Evolutionary conservation across 1,140 invertebrate genomes (phyloP), one percentile per base, ranked within the genome.

Genomic region (Asobara japonica): DNA sequence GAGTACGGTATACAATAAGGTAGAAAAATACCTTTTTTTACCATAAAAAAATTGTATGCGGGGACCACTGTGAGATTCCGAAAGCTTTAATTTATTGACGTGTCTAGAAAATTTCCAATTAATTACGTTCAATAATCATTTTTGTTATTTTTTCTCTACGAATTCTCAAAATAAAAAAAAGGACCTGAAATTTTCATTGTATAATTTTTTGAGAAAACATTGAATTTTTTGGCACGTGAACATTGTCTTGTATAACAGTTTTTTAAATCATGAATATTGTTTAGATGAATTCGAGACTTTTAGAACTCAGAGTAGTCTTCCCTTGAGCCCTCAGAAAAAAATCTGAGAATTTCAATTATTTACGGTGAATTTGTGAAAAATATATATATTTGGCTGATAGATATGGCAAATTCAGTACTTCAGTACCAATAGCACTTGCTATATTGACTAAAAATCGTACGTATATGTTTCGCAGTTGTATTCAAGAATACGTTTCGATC

Each of bases 401-500:
- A 71, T 71, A 71, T 71, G 69, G 69, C 69, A 71, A 71, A 71
- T 51, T 51, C 20, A 60, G 61, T 41, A 64, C 30, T 65, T 27
- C 41, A 56, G 25, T 33, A 71, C 41, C 60, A 30, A 27, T 51
- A 51, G 41, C 30, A 41, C 62, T 51, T 22, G 61, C 61, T 65
- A 51, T 65, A 51, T 45, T 65, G 30, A 71, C 27, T 65, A 65
- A 64, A 27, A 45, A 29, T 56, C 25, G 16, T 69, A 69, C 66
- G 66, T 71, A 65, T 71, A 71, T 71, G 8, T 36, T 65, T 71
- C 64, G n/a, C 25, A 22, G 6, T 18, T 22, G 18, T 56, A 25
- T 27, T 56, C 25, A 18, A 22, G 22, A 45, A 56, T 56, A 56
- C 31, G 11, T 56, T 27, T 56, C 5, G 25, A 56, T 56, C 51